Conservation (phyloP, 2,797 vertebrate genomes). For the Chloroceryle amazona region DNA sequence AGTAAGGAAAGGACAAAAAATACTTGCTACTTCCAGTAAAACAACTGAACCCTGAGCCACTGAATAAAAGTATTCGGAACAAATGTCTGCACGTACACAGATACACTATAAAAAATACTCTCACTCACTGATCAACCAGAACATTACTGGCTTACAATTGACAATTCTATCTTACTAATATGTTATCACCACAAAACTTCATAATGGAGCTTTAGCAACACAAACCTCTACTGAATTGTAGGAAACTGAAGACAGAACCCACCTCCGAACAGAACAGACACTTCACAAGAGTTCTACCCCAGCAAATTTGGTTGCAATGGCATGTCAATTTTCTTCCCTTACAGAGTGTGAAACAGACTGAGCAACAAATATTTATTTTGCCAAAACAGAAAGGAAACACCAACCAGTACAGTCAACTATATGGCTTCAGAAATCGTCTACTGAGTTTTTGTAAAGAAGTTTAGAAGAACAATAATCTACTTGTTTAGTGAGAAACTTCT, state of each 20-base stretch:
- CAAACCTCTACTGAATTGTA: not conserved
- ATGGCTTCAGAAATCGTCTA: not conserved
- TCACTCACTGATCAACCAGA: not conserved
- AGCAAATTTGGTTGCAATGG: not conserved
- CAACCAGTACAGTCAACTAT: not conserved
- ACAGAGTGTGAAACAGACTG: not conserved
- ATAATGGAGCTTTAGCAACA: not conserved
- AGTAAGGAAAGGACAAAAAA: not conserved
- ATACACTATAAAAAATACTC: not conserved
- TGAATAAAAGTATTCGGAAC: not conserved
- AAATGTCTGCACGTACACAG: not conserved
- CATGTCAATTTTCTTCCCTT: not conserved
- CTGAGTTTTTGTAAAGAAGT: not conserved
- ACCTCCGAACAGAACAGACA: not conserved
- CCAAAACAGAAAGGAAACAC: not conserved
- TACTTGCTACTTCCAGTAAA: conserved; percentile 28
- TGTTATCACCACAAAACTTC: not conserved
- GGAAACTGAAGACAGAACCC: not conserved
- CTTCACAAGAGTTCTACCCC: not conserved
- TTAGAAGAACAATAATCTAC: not conserved
- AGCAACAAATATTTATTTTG: not conserved
- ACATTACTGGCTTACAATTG: not conserved
- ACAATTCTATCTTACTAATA: not conserved
- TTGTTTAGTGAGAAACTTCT: not conserved
- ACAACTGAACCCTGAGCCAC: not conserved